Base-by-base conservation (phyloP, 2,888 invertebrate species). In the Miltochrista miniata region DNA sequence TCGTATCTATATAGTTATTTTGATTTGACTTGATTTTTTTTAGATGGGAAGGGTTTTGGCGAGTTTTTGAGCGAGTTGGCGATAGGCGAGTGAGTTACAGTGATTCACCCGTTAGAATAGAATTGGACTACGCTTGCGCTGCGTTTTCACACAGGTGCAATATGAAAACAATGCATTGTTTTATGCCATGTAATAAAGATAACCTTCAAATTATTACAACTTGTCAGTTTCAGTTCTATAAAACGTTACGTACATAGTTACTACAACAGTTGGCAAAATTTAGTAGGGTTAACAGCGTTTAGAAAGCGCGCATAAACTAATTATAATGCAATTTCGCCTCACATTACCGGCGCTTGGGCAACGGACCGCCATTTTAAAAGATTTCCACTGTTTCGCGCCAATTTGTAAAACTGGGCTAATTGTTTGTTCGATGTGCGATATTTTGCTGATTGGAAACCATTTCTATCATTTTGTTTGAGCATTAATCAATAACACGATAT, bases 281-380 rank as follows among this genome's bases (percentile, higher is more conserved):
- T 61, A 58, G 62, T 67, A 72, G 72, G 74, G 69, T 69, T 70
- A 69, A 60, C 60, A 66, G 68, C 64, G 45, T 60, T 78, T 79
- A 73, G 83, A 83, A 82, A 83, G 82, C 83, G 83, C 65, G 67
- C 65, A 67, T 69, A 75, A 76, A 76, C 60, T 70, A 75, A 81
- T 81, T 79, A 76, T 69, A 71, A 72, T 66, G 74, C 73, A 74
- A 78, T 76, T 74, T 73, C 61, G 70, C 65, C 63, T 65, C 68
- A 68, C 61, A 72, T 76, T 81, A 74, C 55, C 58, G 54, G 30
- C 62, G 68, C 61, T 76, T 78, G 59, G 63, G 70, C 65, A 77
- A 79, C 47, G 42, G 11, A 43, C 65, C 48, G 67, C 61, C 54
- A 56, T 61, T 64, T 67, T 45, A 51, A 40, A 60, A 61, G 60